Evolutionary conservation across 2,888 invertebrate species (phyloP).

Genomic region (Exephanes ischioxanthus): DNA sequence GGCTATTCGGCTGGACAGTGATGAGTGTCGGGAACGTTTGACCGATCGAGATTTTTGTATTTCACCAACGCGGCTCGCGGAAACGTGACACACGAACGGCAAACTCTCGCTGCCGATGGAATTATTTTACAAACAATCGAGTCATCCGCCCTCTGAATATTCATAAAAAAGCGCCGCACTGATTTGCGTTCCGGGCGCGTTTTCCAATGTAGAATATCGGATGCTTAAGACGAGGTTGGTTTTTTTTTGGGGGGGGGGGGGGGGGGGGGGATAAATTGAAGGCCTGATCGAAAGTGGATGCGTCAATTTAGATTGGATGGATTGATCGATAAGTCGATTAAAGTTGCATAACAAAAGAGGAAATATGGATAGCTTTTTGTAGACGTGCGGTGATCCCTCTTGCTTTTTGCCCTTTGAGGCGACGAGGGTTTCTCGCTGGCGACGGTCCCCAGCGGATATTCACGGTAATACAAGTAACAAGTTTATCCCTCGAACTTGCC

Average conservation of each 20-base stretch:
- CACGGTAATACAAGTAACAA: slow-evolving; percentile 31
- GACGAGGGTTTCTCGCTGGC: slow-evolving; percentile 11
- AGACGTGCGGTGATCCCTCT: not conserved
- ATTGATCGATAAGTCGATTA: slow-evolving; percentile 43
- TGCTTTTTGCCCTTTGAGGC: slow-evolving; percentile 8
- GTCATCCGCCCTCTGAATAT: slow-evolving; percentile 32
- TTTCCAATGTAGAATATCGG: not conserved
- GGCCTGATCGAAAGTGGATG: not conserved
- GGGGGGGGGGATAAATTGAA: not conserved
- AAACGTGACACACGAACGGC: not conserved
- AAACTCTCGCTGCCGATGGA: not conserved
- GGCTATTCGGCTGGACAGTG: slow-evolving; percentile 28
- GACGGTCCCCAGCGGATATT: slow-evolving; percentile 17
- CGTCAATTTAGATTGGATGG: slow-evolving; percentile 34
- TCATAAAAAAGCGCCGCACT: slow-evolving; percentile 22
- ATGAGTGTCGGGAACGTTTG: slow-evolving; percentile 17
- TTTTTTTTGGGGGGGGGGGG: not conserved
- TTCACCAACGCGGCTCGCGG: slow-evolving; percentile 6
- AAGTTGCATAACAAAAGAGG: slow-evolving; percentile 22
- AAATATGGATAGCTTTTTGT: not conserved
- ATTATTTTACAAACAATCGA: slow-evolving; percentile 26
- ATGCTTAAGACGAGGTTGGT: not conserved
- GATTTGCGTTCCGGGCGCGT: not conserved
- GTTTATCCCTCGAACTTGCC: slow-evolving; percentile 27
- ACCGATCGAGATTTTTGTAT: slow-evolving; percentile 28